Conservation (phyloP, 2,888 invertebrate genomes). For the Ceratothoa steindachneri region DNA sequence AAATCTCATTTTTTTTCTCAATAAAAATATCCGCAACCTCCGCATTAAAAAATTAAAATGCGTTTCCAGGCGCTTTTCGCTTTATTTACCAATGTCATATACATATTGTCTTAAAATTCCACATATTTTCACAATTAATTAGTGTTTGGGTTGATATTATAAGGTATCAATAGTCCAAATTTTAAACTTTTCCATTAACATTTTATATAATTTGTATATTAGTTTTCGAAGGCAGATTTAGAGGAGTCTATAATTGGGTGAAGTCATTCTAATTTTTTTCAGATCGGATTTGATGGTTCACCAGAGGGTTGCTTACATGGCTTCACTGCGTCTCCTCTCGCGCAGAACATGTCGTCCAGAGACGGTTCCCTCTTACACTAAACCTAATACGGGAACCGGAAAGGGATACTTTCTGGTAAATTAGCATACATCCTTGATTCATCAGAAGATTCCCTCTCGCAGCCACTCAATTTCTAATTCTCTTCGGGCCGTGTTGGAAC, state of each 20-base stretch:
- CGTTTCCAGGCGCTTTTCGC: too few relatives aligned
- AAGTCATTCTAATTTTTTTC: neutral
- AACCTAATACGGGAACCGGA: conserved; percentile 7
- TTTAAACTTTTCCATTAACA: neutral
- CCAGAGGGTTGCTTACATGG: conserved; percentile 24
- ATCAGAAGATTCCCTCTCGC: neutral
- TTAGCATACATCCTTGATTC: neutral
- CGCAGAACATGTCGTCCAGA: conserved; percentile 26
- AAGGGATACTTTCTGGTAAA: conserved; percentile 35
- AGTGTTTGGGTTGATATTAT: neutral
- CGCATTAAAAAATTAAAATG: too few relatives aligned
- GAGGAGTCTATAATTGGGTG: too few relatives aligned
- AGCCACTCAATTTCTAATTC: too few relatives aligned
- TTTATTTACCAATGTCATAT: too few relatives aligned
- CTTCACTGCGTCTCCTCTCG: conserved; percentile 29
- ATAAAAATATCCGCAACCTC: too few relatives aligned
- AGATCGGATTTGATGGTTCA: conserved; percentile 35
- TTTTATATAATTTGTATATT: neutral
- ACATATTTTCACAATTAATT: too few relatives aligned
- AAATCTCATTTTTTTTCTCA: too few relatives aligned
- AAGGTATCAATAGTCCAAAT: neutral
- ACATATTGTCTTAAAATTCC: too few relatives aligned
- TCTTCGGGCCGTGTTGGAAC: too few relatives aligned
- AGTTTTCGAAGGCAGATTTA: too few relatives aligned
- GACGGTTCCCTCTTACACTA: neutral